These are phyloP conservation scores for Lordiphosa mommai DNA, from an alignment of 1,140 invertebrate genomes.

Conservation along the genomic window DNA sequence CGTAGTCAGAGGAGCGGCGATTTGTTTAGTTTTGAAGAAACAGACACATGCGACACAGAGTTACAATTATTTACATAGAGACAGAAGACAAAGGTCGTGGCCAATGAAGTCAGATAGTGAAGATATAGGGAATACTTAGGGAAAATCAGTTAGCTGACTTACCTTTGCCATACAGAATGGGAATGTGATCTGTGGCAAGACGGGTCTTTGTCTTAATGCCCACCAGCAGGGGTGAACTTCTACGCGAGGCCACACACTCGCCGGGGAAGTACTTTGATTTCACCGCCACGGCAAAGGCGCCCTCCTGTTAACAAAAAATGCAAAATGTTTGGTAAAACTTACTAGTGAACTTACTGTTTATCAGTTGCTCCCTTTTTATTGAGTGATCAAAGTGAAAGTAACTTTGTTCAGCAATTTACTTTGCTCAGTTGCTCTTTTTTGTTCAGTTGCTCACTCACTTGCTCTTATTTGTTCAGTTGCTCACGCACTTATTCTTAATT, in stretches of 20 bases:
- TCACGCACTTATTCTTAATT: too few relatives aligned
- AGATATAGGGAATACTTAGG: background rate
- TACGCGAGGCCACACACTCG: slow-evolving; percentile 96
- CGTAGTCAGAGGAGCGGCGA: slow-evolving; percentile 20
- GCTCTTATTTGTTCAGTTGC: too few relatives aligned
- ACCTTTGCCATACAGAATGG: slow-evolving; percentile 91
- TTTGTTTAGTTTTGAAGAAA: slow-evolving; percentile 32
- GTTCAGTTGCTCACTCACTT: too few relatives aligned
- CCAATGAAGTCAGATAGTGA: background rate
- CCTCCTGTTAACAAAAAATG: too few relatives aligned
- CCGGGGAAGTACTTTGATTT: slow-evolving; percentile 98
- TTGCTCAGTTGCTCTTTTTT: too few relatives aligned
- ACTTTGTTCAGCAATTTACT: too few relatives aligned
- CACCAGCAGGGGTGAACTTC: slow-evolving; percentile 97
- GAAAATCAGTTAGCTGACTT: slow-evolving; percentile 5
- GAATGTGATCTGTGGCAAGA: slow-evolving; percentile 97
- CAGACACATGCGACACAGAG: slow-evolving; percentile 32
- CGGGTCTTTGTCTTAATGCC: slow-evolving; percentile 97
- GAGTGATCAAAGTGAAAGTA: too few relatives aligned
- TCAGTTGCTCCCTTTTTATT: too few relatives aligned
- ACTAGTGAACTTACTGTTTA: too few relatives aligned
- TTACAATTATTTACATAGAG: slow-evolving; percentile 48
- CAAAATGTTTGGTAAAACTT: too few relatives aligned
- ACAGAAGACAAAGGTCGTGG: slow-evolving; percentile 34
- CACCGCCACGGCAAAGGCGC: slow-evolving; percentile 98